phyloP scores from a whole-genome alignment of 2,888 invertebrate species.

The Cantharis flavilabris region DNA sequence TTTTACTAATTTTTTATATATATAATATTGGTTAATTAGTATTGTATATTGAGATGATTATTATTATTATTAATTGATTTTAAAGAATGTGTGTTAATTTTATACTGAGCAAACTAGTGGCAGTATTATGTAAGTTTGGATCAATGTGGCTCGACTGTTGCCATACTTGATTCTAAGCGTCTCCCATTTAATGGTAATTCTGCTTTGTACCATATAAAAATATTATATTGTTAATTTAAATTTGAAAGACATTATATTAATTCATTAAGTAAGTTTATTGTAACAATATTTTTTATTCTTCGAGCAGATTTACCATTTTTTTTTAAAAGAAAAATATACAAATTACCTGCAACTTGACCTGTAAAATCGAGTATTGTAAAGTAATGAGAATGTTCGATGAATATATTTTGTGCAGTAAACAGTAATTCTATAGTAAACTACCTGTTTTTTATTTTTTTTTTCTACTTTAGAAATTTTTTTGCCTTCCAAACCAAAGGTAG shows the following conservation, averaged over 20 bases:
- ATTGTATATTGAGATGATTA: slow-evolving; percentile 53
- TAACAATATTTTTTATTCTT: background rate
- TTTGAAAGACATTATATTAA: slow-evolving; percentile 2
- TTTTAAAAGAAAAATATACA: slow-evolving; percentile 20
- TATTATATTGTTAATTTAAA: slow-evolving; percentile 3
- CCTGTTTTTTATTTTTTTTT: slow-evolving; percentile 33
- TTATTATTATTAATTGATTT: slow-evolving; percentile 47
- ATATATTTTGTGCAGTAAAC: slow-evolving; percentile 60
- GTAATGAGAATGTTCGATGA: slow-evolving; percentile 57
- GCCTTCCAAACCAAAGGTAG: background rate
- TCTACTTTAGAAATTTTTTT: background rate
- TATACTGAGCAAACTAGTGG: slow-evolving; percentile 56
- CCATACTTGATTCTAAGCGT: slow-evolving; percentile 18
- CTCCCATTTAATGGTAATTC: slow-evolving; percentile 22
- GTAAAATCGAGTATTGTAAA: slow-evolving; percentile 54
- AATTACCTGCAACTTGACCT: slow-evolving; percentile 55
- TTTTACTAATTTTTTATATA: slow-evolving; percentile 59
- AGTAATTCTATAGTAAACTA: slow-evolving; percentile 51
- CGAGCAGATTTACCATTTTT: slow-evolving; percentile 22
- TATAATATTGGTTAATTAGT: slow-evolving; percentile 51
- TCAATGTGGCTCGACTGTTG: slow-evolving; percentile 16
- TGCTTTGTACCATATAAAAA: slow-evolving; percentile 12
- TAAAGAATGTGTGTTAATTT: slow-evolving; percentile 49
- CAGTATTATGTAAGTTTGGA: slow-evolving; percentile 50
- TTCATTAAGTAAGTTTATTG: slow-evolving; percentile 1